Conservation (phyloP, 1,140 invertebrate species). For the Drosophila sturtevanti region DNA sequence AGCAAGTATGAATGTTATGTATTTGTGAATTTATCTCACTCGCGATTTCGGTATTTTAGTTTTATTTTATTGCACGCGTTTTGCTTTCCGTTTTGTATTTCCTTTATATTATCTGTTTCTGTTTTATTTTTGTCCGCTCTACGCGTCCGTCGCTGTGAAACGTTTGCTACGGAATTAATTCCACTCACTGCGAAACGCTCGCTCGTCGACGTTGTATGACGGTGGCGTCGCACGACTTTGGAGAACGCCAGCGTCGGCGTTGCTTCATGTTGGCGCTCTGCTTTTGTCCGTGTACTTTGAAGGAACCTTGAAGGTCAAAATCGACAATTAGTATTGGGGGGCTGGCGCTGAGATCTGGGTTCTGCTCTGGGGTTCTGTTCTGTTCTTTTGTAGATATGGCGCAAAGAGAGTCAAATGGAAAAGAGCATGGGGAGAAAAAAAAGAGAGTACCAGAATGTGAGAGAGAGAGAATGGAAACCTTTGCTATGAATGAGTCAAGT, state of each 20-base stretch:
- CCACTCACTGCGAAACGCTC: slow-evolving; percentile 56
- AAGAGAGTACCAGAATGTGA: neutral
- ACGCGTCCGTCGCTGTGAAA: slow-evolving; percentile 77
- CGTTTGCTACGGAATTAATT: slow-evolving; percentile 79
- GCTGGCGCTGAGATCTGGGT: slow-evolving; percentile 19
- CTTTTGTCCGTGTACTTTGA: slow-evolving; percentile 64
- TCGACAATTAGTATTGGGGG: slow-evolving; percentile 77
- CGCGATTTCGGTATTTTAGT: slow-evolving; percentile 10
- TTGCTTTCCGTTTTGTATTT: slow-evolving; percentile 18
- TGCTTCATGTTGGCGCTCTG: slow-evolving; percentile 23
- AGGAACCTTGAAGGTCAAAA: slow-evolving; percentile 83
- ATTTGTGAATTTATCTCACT: neutral
- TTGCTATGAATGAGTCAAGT: slow-evolving; percentile 26
- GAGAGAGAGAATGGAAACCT: neutral
- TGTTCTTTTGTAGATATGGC: slow-evolving; percentile 24
- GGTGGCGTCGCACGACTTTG: slow-evolving; percentile 18
- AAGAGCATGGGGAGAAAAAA: neutral
- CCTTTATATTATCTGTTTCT: slow-evolving; percentile 21
- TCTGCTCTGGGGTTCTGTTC: slow-evolving; percentile 4
- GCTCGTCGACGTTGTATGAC: slow-evolving; percentile 41
- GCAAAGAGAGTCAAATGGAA: slow-evolving; percentile 9
- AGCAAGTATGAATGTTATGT: neutral
- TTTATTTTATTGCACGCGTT: slow-evolving; percentile 17
- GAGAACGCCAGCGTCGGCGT: slow-evolving; percentile 25
- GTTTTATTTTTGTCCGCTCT: slow-evolving; percentile 71